Conservation (phyloP, 2,888 invertebrate species). For the Oscheius sp. region DNA sequence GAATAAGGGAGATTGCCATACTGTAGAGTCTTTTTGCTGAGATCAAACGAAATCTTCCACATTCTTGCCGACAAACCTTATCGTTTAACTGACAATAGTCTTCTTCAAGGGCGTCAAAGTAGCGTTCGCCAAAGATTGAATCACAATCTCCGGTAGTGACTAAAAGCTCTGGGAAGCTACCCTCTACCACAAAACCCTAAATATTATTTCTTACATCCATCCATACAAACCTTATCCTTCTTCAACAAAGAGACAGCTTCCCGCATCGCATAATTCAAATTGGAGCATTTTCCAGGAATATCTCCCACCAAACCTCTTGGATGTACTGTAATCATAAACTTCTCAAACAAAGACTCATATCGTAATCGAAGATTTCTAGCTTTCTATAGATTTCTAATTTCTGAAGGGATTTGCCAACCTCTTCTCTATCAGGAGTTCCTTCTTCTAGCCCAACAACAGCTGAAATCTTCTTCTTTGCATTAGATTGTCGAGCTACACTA, state of each 20-base stretch:
- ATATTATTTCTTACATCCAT: not conserved
- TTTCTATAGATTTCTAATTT: not conserved
- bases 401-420: constrained; percentile 31
- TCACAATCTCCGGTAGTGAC: constrained; percentile 67
- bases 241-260: constrained; percentile 50
- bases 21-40: constrained; percentile 53
- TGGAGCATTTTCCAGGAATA: constrained; percentile 65
- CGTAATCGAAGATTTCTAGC: constrained; percentile 40
- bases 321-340: constrained; percentile 62
- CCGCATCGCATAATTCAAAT: constrained; percentile 61
- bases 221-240: constrained; percentile 38
- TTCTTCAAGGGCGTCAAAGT: constrained; percentile 64
- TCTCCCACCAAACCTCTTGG: constrained; percentile 60
- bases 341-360: constrained; percentile 56
- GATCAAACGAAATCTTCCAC: not conserved
- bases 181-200: not conserved
- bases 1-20: constrained; percentile 66
- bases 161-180: constrained; percentile 42
- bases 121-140: constrained; percentile 60
- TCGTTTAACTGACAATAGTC: constrained; percentile 58
- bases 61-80: constrained; percentile 19
- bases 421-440: constrained; percentile 62
- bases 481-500: constrained; percentile 55
- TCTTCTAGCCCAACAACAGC: constrained; percentile 62
- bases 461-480: constrained; percentile 54